Evolutionary conservation across 2,113 vertebrate genomes (phyloP).

Genomic region (Dunckerocampus dactyliophorus): DNA sequence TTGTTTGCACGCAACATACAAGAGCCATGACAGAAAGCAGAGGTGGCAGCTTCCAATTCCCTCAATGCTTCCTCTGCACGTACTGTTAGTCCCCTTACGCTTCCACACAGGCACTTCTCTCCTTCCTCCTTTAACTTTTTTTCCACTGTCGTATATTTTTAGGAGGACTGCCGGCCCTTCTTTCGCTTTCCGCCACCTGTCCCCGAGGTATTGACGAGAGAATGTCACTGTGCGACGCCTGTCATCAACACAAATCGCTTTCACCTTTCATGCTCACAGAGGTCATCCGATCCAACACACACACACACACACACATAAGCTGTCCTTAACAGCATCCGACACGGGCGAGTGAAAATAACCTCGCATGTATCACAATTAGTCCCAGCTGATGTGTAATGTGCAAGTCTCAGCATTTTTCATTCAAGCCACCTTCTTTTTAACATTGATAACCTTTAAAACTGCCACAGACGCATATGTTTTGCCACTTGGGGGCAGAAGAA

Average conservation of each 20-base stretch:
- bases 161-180: neutral
- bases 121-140: slow-evolving; percentile 1
- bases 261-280: slow-evolving; percentile 43
- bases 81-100: slow-evolving; percentile 1
- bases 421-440: too few relatives aligned
- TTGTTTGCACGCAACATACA: slow-evolving; percentile 46
- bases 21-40: slow-evolving; percentile 28
- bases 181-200: neutral
- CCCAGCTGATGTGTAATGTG: slow-evolving; percentile 23
- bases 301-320: neutral
- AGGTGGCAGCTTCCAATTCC: slow-evolving; percentile 42
- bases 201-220: slow-evolving; percentile 19
- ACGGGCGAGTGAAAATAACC: slow-evolving; percentile 31
- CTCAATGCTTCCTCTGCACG: slow-evolving; percentile 15
- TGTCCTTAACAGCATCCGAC: slow-evolving; percentile 11
- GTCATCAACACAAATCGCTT: slow-evolving; percentile 59
- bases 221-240: slow-evolving; percentile 11
- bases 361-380: slow-evolving; percentile 59
- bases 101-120: slow-evolving; percentile 6
- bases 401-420: neutral
- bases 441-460: neutral
- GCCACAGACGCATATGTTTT: neutral
- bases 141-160: slow-evolving; percentile 12
- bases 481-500: neutral
- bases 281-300: slow-evolving; percentile 33